phyloP scores from a whole-genome alignment of 2,888 invertebrate species.

The Tachina lurida region DNA sequence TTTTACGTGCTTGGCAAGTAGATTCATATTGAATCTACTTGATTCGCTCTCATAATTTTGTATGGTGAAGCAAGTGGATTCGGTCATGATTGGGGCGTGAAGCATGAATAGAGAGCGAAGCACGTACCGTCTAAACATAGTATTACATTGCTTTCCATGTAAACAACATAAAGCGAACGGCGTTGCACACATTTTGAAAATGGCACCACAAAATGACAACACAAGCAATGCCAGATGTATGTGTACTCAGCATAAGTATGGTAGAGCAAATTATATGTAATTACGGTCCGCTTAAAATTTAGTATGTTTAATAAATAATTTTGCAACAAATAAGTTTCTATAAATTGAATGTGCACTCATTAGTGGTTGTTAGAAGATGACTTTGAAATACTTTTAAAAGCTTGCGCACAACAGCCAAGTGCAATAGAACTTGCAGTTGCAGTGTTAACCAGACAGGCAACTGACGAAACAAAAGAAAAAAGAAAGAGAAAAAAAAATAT shows the following conservation, averaged over 20 bases:
- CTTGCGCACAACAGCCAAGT: constrained; percentile 49
- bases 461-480: constrained; percentile 10
- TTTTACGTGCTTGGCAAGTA: too few species aligned
- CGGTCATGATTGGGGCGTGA: too few species aligned
- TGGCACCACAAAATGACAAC: not conserved
- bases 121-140: too few species aligned
- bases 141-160: too few species aligned
- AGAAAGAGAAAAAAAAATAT: not conserved
- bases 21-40: too few species aligned
- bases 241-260: not conserved
- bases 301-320: not conserved
- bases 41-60: too few species aligned
- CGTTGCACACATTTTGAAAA: too few species aligned
- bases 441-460: constrained; percentile 17
- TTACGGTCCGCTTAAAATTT: not conserved
- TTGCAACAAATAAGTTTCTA: constrained; percentile 17
- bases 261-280: not conserved
- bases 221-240: not conserved
- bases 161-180: too few species aligned
- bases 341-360: not conserved
- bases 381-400: constrained; percentile 30
- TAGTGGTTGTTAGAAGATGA: constrained; percentile 15
- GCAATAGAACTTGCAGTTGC: constrained; percentile 25
- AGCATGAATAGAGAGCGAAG: too few species aligned
- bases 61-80: too few species aligned